A percentile compares a stretch with the other conserved stretches of the same genome.
phyloP scores from a whole-genome alignment of 2,888 invertebrate species.

The Pseudococcus viburni region DNA sequence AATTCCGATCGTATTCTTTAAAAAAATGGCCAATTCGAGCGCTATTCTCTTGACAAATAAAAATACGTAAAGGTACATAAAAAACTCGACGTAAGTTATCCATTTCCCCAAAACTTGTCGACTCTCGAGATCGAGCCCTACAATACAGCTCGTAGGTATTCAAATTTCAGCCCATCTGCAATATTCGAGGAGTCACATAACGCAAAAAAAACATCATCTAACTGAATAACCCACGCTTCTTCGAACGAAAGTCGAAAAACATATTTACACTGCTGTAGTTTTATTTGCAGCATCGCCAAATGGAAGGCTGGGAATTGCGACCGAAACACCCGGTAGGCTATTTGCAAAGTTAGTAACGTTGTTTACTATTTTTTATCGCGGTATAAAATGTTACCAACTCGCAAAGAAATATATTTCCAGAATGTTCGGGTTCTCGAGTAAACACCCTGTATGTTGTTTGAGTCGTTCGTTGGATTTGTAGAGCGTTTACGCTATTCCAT shows the following conservation, averaged over 20 bases:
- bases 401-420: background rate
- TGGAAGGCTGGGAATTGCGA: background rate
- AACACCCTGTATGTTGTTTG: slow-evolving; percentile 28
- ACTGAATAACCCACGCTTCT: background rate
- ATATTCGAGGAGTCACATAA: background rate
- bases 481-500: slow-evolving; percentile 7
- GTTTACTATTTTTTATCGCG: background rate
- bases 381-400: background rate
- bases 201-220: background rate
- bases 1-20: too few species aligned
- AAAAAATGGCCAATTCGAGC: too few species aligned
- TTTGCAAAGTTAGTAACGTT: background rate
- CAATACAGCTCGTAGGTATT: background rate
- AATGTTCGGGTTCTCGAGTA: background rate
- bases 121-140: too few species aligned
- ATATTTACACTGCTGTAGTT: background rate
- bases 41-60: too few species aligned
- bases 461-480: slow-evolving; percentile 49
- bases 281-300: background rate
- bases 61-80: too few species aligned
- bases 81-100: too few species aligned
- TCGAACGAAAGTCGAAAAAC: background rate
- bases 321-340: background rate
- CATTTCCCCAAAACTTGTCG: too few species aligned
- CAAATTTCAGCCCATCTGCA: background rate